These are phyloP conservation scores for Ctena decussata DNA, from an alignment of 2,888 invertebrate genomes.

Conservation along the genomic window DNA sequence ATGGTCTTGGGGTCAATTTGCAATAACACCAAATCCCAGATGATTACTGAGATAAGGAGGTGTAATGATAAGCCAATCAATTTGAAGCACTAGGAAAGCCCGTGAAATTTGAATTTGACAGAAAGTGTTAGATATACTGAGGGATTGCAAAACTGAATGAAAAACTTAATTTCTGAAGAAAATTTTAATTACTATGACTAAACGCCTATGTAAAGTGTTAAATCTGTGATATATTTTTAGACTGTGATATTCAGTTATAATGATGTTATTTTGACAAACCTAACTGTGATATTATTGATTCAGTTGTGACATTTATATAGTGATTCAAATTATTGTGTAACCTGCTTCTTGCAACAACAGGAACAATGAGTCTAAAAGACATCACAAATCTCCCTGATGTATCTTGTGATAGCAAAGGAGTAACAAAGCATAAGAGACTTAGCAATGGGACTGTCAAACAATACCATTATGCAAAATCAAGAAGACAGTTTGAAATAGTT, in stretches of 20 bases:
- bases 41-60: background rate
- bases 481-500: constrained; percentile 1
- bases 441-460: constrained; percentile 14
- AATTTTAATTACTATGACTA: too few species aligned
- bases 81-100: background rate
- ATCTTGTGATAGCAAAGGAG: background rate
- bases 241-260: too few species aligned
- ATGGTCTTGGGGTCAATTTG: background rate
- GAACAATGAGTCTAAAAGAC: constrained; percentile 23
- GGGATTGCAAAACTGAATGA: too few species aligned
- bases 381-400: constrained; percentile 10
- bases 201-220: too few species aligned
- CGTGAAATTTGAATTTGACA: constrained; percentile 10
- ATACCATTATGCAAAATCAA: constrained; percentile 5
- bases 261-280: too few species aligned
- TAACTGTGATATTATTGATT: too few species aligned
- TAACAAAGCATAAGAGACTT: constrained; percentile 15
- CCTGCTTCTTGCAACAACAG: background rate
- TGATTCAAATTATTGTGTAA: too few species aligned
- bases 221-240: too few species aligned
- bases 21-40: background rate
- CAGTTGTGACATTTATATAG: too few species aligned
- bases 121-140: background rate
- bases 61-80: constrained; percentile 4
- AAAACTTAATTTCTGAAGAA: too few species aligned